These are phyloP conservation scores for Eremophila alpestris DNA, from an alignment of 2,797 vertebrate species.

Conservation along the genomic window DNA sequence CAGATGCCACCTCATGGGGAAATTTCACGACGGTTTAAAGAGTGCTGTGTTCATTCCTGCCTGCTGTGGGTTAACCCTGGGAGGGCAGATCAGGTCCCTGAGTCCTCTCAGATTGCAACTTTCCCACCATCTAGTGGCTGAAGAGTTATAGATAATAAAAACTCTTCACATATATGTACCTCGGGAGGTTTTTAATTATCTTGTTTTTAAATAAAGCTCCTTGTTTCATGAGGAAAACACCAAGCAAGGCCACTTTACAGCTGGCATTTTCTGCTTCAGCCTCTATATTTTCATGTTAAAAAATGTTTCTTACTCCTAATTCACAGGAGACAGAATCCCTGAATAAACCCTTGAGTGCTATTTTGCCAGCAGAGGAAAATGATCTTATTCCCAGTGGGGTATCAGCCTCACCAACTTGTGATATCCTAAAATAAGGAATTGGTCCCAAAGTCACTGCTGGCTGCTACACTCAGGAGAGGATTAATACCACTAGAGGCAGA, in stretches of 20 bases:
- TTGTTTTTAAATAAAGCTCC: neutral
- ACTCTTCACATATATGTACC: neutral
- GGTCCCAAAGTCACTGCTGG: neutral
- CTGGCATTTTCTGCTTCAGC: neutral
- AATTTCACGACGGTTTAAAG: neutral
- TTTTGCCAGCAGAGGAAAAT: neutral
- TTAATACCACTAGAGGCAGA: neutral
- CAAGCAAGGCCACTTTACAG: neutral
- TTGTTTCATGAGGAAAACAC: neutral
- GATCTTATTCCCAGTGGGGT: neutral
- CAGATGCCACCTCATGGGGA: neutral
- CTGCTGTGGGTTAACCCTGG: neutral
- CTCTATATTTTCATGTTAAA: neutral
- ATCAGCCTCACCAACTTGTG: neutral
- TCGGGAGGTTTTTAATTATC: neutral
- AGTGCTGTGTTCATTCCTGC: neutral
- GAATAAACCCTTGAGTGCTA: neutral
- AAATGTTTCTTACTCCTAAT: neutral
- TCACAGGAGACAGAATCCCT: neutral
- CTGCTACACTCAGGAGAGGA: neutral
- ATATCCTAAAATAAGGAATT: neutral
- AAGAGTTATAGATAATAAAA: conserved; percentile 15
- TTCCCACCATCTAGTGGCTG: conserved; percentile 60
- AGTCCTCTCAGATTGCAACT: neutral
- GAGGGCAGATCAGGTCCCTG: neutral